Evolutionary conservation across 2,888 invertebrate species (phyloP).

Genomic region (Notodonta ziczac): DNA sequence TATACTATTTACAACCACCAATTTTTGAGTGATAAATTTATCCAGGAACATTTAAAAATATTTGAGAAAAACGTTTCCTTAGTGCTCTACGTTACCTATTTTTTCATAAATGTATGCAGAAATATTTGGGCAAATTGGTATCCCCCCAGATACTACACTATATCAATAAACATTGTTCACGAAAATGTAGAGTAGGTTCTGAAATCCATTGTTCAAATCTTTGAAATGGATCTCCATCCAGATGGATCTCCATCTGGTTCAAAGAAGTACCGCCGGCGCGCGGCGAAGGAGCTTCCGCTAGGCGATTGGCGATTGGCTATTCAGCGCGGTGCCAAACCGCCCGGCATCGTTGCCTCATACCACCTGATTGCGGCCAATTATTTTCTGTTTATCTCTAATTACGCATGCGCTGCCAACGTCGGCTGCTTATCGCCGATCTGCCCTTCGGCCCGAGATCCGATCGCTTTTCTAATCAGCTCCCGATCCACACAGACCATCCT

Average conservation of each 20-base stretch:
- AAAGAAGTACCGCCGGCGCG: constrained; percentile 3
- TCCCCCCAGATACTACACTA: too few relatives aligned
- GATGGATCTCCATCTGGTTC: too few relatives aligned
- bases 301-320: constrained; percentile 46
- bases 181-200: constrained; percentile 4
- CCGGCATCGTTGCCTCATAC: constrained; percentile 64
- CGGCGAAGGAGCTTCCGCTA: constrained; percentile 51
- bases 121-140: too few relatives aligned
- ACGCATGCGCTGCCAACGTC: constrained; percentile 82
- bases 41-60: too few relatives aligned
- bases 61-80: too few relatives aligned
- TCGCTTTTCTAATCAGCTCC: constrained; percentile 78
- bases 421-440: constrained; percentile 77
- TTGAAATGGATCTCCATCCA: too few relatives aligned
- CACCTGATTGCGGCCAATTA: constrained; percentile 83
- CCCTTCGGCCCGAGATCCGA: constrained; percentile 81
- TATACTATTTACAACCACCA: neutral
- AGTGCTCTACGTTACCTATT: too few relatives aligned
- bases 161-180: neutral
- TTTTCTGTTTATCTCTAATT: constrained; percentile 85
- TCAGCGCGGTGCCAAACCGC: neutral
- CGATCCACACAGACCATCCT: constrained; percentile 74
- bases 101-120: too few relatives aligned
- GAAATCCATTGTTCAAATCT: constrained; percentile 43
- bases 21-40: neutral